Evolutionary conservation across 2,797 vertebrate species (phyloP).

Genomic region (Scyliorhinus canicula): DNA sequence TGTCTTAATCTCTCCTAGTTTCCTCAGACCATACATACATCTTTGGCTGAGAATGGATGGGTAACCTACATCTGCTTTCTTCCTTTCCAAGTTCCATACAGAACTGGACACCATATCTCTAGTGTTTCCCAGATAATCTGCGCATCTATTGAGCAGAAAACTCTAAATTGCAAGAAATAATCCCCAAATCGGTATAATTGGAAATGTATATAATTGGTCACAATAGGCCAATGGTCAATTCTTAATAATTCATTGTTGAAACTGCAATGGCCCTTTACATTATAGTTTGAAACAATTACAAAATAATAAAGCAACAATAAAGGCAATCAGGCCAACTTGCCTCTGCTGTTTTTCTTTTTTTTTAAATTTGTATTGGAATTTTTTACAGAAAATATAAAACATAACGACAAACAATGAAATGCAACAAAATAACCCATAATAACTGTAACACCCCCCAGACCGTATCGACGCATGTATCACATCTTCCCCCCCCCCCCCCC

Average conservation of each 20-base stretch:
- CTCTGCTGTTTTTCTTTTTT: background rate
- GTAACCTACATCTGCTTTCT: background rate
- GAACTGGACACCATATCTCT: background rate
- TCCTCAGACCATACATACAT: background rate
- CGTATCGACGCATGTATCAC: no score
- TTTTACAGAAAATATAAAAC: no score
- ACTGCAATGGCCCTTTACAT: background rate
- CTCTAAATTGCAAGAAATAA: background rate
- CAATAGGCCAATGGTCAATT: background rate
- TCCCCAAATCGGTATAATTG: background rate
- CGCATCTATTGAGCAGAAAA: background rate
- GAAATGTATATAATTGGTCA: background rate
- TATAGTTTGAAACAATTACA: background rate
- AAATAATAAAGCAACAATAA: no score
- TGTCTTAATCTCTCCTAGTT: no score
- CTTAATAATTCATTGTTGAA: no score
- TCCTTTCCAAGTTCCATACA: background rate
- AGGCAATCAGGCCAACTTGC: background rate
- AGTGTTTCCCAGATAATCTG: background rate
- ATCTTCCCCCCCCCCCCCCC: no score
- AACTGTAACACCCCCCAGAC: no score
- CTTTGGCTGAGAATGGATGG: background rate
- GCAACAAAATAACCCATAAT: no score
- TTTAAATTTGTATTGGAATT: no score
- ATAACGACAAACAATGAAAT: no score